These are phyloP conservation scores for Holacanthus passer DNA, from an alignment of 2,113 vertebrate genomes.

Conservation along the genomic window DNA sequence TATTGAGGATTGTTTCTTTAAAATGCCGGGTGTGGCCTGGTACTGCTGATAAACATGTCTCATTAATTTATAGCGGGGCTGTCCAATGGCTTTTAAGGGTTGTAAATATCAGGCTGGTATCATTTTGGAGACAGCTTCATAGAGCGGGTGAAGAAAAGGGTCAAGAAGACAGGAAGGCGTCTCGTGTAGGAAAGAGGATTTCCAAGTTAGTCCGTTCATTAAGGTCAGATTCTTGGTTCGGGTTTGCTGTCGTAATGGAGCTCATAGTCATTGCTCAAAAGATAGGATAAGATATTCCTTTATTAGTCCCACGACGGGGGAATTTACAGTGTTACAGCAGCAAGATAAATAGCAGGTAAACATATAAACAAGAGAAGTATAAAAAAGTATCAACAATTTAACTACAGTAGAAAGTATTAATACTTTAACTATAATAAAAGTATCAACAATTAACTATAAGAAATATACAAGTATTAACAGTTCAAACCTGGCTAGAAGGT, in stretches of 20 bases:
- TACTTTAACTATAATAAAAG: too few relatives aligned
- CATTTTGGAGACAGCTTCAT: slow-evolving; percentile 52
- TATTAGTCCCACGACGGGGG: too few relatives aligned
- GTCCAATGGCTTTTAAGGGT: slow-evolving; percentile 71
- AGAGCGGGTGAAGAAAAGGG: slow-evolving; percentile 26
- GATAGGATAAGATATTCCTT: too few relatives aligned
- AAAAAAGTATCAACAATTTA: too few relatives aligned
- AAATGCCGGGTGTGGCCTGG: slow-evolving; percentile 16
- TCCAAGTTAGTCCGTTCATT: neutral
- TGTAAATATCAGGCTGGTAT: slow-evolving; percentile 60
- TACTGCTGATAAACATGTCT: slow-evolving; percentile 54
- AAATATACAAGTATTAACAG: too few relatives aligned
- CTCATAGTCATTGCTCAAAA: neutral
- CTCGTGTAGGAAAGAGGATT: slow-evolving; percentile 19
- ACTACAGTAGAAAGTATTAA: too few relatives aligned
- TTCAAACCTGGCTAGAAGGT: too few relatives aligned
- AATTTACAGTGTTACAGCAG: too few relatives aligned
- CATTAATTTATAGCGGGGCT: slow-evolving; percentile 53
- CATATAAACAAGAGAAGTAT: too few relatives aligned
- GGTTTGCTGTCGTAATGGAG: neutral
- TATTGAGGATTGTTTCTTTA: slow-evolving; percentile 41
- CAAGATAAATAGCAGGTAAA: too few relatives aligned
- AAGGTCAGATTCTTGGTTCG: neutral
- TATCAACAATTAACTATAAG: too few relatives aligned
- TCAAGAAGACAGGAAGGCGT: slow-evolving; percentile 31